A percentile compares a stretch with the other conserved stretches of the same genome.
These are phyloP conservation scores for Silurus glanis DNA, from an alignment of 2,113 vertebrate species.

Conservation along the genomic window DNA sequence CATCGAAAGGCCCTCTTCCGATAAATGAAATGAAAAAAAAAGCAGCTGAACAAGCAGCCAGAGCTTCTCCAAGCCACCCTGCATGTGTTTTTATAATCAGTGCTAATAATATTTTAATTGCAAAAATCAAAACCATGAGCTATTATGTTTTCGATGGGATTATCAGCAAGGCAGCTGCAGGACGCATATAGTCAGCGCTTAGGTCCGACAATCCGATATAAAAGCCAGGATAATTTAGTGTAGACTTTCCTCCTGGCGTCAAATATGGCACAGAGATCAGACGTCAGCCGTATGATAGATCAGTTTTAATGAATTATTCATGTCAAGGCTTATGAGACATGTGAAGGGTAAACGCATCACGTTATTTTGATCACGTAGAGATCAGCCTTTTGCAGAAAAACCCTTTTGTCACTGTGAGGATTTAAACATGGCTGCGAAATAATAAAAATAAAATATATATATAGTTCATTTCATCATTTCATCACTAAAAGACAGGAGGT, in stretches of 20 bases:
- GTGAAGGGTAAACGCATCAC: background rate
- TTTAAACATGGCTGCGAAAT: background rate
- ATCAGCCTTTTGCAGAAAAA: background rate
- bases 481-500: too few species aligned
- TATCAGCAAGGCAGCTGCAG: slow-evolving; percentile 51
- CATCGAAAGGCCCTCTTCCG: background rate
- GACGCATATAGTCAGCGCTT: slow-evolving; percentile 41
- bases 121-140: slow-evolving; percentile 12
- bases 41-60: background rate
- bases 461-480: too few species aligned
- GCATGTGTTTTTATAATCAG: background rate
- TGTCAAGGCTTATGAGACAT: background rate
- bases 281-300: slow-evolving; percentile 27
- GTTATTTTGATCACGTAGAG: background rate
- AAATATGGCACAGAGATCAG: slow-evolving; percentile 56
- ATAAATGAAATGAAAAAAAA: background rate
- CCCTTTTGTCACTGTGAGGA: background rate
- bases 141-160: slow-evolving; percentile 30
- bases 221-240: slow-evolving; percentile 18
- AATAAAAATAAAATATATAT: too few species aligned
- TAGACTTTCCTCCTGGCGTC: slow-evolving; percentile 45
- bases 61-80: background rate
- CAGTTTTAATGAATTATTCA: background rate
- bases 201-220: slow-evolving; percentile 40
- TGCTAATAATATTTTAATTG: background rate